Evolutionary conservation across 2,888 invertebrate species (phyloP), one percentile per base, ranked within the genome.

Genomic region (Andrena chrysosceles): DNA sequence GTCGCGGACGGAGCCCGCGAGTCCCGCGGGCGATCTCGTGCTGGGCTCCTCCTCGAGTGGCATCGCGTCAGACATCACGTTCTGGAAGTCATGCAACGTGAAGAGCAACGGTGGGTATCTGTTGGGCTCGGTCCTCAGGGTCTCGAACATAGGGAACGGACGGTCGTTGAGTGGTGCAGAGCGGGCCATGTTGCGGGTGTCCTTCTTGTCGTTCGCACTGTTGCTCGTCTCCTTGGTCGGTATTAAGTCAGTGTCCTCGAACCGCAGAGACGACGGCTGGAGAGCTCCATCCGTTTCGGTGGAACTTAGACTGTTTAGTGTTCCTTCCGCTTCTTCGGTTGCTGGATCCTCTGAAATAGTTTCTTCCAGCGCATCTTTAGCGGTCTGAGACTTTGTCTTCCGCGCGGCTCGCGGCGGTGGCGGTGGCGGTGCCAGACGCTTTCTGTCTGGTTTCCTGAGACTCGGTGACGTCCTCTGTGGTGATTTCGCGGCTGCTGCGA

Each of bases 21-120:
- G 16, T 23, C 60, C 52, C 6, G 31, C 23, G 2, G 69, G 35
- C 23, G 69, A 13, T 16, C 33, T 13, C 2, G 33, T 13, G 0
- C 20, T 10, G 1, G 78, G 0, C 0, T 71, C 64, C 3, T 82
- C 67, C 7, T 84, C 75, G 13, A 23, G 62, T 2, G 35, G 56
- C 33, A 73, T 3, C 0, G 85, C 78, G 20, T 81, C 86, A 0
- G 85, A 83, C 90, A 93, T 92, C 0, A 94, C 93, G 6, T 89
- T 87, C 33, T 93, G 87, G 60, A 92, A 93, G 70, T 94, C 93
- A 66, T 90, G 87, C 6, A 89, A 83, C 0, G 93, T 94, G 72
- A 94, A 94, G n/a, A 91, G 89, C 31, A 94, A 71, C 1, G 93
- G 85, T 5, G 92, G 91, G 77, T 91, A 90, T 72, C 75, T 77